Conservation (phyloP, 2,113 vertebrate genomes). For the Agapornis roseicollis region DNA sequence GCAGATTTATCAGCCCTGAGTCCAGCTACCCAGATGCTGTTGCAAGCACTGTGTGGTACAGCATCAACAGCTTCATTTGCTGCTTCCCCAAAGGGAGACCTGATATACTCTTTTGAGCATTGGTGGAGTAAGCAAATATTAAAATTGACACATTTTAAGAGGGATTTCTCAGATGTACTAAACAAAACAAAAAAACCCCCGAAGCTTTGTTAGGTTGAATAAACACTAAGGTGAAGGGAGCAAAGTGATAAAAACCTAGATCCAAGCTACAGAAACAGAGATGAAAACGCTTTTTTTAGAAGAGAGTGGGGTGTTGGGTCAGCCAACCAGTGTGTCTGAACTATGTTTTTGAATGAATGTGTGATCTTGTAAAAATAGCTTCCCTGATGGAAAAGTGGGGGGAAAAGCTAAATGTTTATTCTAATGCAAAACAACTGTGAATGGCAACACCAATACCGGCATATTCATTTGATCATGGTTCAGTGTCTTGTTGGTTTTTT, state of each 20-base stretch:
- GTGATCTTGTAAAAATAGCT: neutral
- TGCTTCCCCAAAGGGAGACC: conserved; percentile 1
- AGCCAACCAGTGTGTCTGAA: neutral
- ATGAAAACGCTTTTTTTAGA: neutral
- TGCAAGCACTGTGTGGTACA: neutral
- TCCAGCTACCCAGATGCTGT: neutral
- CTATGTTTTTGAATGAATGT: neutral
- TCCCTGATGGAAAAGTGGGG: neutral
- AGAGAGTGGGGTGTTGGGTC: neutral
- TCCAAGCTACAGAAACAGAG: conserved; percentile 1
- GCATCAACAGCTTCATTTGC: neutral
- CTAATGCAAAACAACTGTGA: neutral
- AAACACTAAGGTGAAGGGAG: conserved; percentile 31
- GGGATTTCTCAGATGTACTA: conserved; percentile 26
- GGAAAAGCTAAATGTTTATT: neutral
- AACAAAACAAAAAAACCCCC: neutral
- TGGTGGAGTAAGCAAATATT: conserved; percentile 41
- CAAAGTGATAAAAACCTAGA: conserved; percentile 30
- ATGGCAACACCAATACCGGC: neutral
- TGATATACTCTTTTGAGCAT: neutral
- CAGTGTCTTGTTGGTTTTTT: neutral
- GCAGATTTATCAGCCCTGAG: neutral
- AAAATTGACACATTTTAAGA: conserved; percentile 42
- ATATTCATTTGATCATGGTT: neutral
- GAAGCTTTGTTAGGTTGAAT: conserved; percentile 53